Evolutionary conservation across 2,113 vertebrate species (phyloP).

Genomic region (Ia io): DNA sequence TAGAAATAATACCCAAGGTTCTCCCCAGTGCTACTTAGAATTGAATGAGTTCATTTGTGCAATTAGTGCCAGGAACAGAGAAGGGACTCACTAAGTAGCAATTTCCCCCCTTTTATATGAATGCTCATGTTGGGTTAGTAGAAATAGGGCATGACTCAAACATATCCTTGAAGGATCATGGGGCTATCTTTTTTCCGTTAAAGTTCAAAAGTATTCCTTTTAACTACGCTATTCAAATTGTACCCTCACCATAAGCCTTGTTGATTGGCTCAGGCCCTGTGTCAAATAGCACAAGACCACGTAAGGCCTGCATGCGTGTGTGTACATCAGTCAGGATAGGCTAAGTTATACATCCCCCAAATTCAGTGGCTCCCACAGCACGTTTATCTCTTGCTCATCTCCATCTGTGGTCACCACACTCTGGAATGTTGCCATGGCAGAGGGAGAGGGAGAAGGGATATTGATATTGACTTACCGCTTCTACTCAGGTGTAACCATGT

Average conservation of each 20-base stretch:
- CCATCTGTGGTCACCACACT: background rate
- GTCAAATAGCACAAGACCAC: background rate
- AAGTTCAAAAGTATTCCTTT: background rate
- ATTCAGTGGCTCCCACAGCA: background rate
- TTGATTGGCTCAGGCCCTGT: background rate
- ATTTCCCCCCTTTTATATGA: background rate
- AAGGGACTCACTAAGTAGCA: background rate
- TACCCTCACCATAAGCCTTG: background rate
- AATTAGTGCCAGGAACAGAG: background rate
- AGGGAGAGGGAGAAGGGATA: background rate
- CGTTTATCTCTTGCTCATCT: background rate
- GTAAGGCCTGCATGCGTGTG: rapidly evolving
- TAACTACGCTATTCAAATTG: background rate
- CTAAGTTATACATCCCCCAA: background rate
- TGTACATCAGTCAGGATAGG: background rate
- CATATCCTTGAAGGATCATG: background rate
- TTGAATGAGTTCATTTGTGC: background rate
- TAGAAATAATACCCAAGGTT: background rate
- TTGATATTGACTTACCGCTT: background rate
- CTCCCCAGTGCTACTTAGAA: background rate
- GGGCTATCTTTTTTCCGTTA: background rate
- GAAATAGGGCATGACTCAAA: background rate
- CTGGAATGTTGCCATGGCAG: background rate
- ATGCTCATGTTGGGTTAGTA: background rate
- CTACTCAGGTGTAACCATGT: background rate